Percentiles rank a stretch among this genome's conserved stretches.
phyloP scores from a whole-genome alignment of 2,797 vertebrate genomes.

The Oreochromis grahami region DNA sequence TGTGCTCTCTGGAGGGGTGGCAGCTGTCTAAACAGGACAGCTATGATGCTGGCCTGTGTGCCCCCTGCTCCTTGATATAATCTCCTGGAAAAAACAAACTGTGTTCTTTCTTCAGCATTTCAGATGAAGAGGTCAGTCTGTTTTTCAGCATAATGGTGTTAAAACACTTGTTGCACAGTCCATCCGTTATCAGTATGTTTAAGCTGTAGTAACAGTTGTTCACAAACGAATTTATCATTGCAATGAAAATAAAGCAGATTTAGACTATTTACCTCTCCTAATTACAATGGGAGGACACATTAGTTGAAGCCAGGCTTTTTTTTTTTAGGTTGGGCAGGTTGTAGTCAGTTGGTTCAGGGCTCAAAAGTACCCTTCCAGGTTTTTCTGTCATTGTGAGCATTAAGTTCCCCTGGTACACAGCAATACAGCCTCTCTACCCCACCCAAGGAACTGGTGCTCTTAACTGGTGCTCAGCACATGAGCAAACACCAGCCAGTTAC shows the following conservation, averaged over 20 bases:
- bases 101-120: background rate
- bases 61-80: slow-evolving; percentile 79
- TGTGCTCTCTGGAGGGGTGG: slow-evolving; percentile 77
- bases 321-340: background rate
- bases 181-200: background rate
- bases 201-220: background rate
- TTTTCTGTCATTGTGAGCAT: background rate
- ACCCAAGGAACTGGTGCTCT: background rate
- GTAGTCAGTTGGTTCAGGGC: background rate
- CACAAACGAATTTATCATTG: background rate
- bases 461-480: background rate
- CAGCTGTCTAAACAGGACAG: slow-evolving; percentile 84
- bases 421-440: background rate
- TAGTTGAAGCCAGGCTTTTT: background rate
- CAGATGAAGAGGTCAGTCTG: background rate
- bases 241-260: background rate
- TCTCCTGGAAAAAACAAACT: slow-evolving; percentile 70
- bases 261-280: background rate
- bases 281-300: background rate
- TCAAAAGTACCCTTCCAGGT: background rate
- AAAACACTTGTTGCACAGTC: background rate
- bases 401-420: background rate
- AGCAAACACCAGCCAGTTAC: background rate
- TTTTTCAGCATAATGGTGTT: background rate
- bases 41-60: slow-evolving; percentile 80